Conservation (phyloP, 2,797 vertebrate genomes). For the Scleropages formosus region DNA sequence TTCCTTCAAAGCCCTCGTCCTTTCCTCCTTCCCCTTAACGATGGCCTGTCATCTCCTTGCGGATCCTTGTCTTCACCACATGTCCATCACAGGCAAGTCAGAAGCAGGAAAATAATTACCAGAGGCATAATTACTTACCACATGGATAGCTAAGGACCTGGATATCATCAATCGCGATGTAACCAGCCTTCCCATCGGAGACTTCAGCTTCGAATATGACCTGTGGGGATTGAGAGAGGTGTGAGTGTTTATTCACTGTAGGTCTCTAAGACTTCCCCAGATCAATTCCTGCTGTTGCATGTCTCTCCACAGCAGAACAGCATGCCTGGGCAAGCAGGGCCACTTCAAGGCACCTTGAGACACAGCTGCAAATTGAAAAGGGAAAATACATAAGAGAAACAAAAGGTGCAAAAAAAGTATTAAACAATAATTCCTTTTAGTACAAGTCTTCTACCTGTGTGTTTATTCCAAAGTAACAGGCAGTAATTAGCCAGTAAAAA, state of each 20-base stretch:
- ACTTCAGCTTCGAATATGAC: constrained; percentile 98
- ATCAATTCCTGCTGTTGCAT: neutral
- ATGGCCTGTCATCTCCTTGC: constrained; percentile 62
- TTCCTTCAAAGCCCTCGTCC: neutral
- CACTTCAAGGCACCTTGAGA: neutral
- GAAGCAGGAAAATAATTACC: constrained; percentile 26
- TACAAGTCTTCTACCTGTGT: too few relatives aligned
- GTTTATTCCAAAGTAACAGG: too few relatives aligned
- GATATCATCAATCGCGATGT: constrained; percentile 97
- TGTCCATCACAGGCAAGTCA: constrained; percentile 9
- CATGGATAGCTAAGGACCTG: constrained; percentile 98
- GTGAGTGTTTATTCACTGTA: constrained; percentile 43
- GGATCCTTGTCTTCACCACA: constrained; percentile 59
- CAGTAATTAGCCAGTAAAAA: too few relatives aligned
- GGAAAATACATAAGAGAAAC: too few relatives aligned
- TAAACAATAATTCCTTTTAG: too few relatives aligned
- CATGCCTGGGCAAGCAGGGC: constrained; percentile 15
- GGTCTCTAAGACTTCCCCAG: constrained; percentile 21
- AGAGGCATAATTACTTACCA: constrained; percentile 75
- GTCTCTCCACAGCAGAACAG: neutral
- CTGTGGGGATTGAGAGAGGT: constrained; percentile 67
- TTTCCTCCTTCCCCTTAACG: neutral
- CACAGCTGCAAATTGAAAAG: too few relatives aligned
- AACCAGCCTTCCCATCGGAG: constrained; percentile 87
- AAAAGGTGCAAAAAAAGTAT: too few relatives aligned